Evolutionary conservation across 2,113 vertebrate species (phyloP).

Genomic region (Opisthocomus hoazin): DNA sequence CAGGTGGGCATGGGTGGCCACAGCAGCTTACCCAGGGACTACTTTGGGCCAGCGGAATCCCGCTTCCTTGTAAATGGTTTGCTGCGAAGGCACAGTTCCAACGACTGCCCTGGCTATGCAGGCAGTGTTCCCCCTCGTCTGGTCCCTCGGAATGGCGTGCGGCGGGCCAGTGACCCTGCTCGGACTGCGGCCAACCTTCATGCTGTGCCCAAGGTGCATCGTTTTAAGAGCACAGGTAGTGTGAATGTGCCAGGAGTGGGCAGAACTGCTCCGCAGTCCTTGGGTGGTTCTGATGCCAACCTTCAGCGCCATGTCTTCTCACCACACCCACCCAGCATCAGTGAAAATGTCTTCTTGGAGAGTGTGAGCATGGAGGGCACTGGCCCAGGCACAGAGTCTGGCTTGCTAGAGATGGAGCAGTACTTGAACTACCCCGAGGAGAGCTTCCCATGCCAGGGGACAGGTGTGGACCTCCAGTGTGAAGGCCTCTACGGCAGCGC

Average conservation of each 20-base stretch:
- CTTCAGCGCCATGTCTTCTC: constrained; percentile 82
- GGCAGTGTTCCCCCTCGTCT: constrained; percentile 74
- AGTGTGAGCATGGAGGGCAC: constrained; percentile 57
- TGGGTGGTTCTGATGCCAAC: constrained; percentile 72
- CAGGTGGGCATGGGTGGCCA: neutral
- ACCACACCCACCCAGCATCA: constrained; percentile 88
- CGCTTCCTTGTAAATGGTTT: constrained; percentile 68
- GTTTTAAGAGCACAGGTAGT: constrained; percentile 87
- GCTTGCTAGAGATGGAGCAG: constrained; percentile 72
- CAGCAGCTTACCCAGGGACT: constrained; percentile 61
- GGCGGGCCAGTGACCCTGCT: constrained; percentile 90
- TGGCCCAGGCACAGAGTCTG: constrained; percentile 45
- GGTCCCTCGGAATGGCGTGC: constrained; percentile 65
- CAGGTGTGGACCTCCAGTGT: constrained; percentile 41
- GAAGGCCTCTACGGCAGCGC: constrained; percentile 61
- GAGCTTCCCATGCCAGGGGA: constrained; percentile 60
- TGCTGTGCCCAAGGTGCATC: constrained; percentile 76
- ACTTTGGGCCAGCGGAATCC: constrained; percentile 60
- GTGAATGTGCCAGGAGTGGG: constrained; percentile 66
- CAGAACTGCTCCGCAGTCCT: constrained; percentile 69
- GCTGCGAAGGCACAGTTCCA: constrained; percentile 77
- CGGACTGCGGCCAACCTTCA: constrained; percentile 69
- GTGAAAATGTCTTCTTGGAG: constrained; percentile 86
- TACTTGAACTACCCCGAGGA: constrained; percentile 74
- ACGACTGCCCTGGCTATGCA: constrained; percentile 74